These are phyloP conservation scores for Chaenodraco wilsoni DNA, from an alignment of 2,797 vertebrate genomes.

Conservation along the genomic window DNA sequence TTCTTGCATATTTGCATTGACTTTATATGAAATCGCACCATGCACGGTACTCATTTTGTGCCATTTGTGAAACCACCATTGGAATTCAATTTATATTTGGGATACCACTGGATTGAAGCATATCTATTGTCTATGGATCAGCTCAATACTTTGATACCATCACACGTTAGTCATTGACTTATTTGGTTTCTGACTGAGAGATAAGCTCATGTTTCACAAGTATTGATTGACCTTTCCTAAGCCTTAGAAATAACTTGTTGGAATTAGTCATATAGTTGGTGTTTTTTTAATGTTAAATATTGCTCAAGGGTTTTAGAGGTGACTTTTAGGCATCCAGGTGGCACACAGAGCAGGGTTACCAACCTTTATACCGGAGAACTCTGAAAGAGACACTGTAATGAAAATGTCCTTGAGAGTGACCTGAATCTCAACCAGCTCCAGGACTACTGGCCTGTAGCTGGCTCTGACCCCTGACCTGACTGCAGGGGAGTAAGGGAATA, in stretches of 20 bases:
- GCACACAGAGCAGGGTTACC: slow-evolving; percentile 16
- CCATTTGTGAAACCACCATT: too few relatives aligned
- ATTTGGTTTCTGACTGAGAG: too few relatives aligned
- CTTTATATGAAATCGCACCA: too few relatives aligned
- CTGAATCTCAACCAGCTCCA: slow-evolving; percentile 47
- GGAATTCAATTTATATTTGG: too few relatives aligned
- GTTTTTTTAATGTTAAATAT: not conserved
- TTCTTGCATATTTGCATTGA: too few relatives aligned
- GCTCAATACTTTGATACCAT: not conserved
- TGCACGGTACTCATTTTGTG: too few relatives aligned
- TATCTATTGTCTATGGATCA: not conserved
- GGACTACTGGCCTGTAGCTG: slow-evolving; percentile 39
- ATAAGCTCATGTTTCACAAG: too few relatives aligned
- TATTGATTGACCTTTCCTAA: too few relatives aligned
- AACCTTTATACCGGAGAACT: slow-evolving; percentile 24
- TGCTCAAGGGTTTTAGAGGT: not conserved
- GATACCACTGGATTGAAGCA: too few relatives aligned
- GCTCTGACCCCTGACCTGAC: slow-evolving; percentile 53
- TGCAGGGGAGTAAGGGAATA: slow-evolving; percentile 28
- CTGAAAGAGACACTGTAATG: slow-evolving; percentile 11
- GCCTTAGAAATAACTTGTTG: too few relatives aligned
- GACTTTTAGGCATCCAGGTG: slow-evolving; percentile 28
- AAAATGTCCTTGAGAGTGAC: slow-evolving; percentile 47
- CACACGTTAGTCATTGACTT: not conserved
- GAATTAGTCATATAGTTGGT: too few relatives aligned